These are phyloP conservation scores for Mantis religiosa DNA, from an alignment of 2,888 invertebrate species.

Conservation along the genomic window DNA sequence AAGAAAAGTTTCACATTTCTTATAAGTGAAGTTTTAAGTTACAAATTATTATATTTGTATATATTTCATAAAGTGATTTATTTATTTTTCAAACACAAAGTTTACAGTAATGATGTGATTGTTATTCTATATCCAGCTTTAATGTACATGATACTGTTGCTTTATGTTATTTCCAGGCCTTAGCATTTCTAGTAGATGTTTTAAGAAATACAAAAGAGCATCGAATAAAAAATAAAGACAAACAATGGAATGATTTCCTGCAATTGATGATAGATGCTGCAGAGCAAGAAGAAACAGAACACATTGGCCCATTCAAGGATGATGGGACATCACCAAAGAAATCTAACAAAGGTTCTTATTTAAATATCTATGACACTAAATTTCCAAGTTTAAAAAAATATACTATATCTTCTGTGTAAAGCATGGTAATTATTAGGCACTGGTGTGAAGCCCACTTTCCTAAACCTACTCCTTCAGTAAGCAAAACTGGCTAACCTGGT, in stretches of 20 bases:
- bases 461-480: too few species aligned
- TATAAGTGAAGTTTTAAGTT: too few species aligned
- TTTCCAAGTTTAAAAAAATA: neutral
- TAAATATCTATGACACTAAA: neutral
- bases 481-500: too few species aligned
- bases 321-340: neutral
- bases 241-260: conserved; percentile 47
- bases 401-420: too few species aligned
- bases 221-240: conserved; percentile 24
- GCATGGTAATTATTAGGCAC: too few species aligned
- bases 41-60: too few species aligned
- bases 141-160: neutral
- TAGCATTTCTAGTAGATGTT: conserved; percentile 34
- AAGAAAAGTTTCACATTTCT: too few species aligned
- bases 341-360: neutral
- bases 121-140: too few species aligned
- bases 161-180: neutral
- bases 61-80: too few species aligned
- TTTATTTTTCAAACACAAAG: too few species aligned
- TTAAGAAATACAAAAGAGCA: conserved; percentile 33
- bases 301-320: neutral
- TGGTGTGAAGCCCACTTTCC: too few species aligned
- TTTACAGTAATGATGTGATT: too few species aligned
- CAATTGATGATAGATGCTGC: conserved; percentile 50
- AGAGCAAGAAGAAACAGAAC: conserved; percentile 41